Conservation (phyloP, 1,140 invertebrate genomes). For the Drosophila suzukii region DNA sequence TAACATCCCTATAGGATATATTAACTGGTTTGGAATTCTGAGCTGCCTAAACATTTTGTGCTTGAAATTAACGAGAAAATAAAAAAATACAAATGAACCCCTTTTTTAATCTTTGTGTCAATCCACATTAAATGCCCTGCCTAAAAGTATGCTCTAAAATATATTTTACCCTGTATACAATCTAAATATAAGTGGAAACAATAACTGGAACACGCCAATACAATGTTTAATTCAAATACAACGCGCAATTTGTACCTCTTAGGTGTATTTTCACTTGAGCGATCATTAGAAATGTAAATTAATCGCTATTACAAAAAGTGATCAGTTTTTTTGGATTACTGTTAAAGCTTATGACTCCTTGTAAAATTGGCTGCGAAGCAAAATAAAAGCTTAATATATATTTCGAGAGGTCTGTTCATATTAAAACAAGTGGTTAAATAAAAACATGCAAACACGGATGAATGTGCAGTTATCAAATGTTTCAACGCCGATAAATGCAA, state of each 20-base stretch:
- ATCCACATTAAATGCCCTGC: neutral
- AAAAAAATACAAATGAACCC: neutral
- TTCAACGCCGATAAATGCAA: conserved; percentile 1
- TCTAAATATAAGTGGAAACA: no score
- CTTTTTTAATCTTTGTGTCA: no score
- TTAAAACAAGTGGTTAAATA: neutral
- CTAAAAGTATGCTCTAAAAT: neutral
- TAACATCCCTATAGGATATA: neutral
- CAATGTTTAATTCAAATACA: no score
- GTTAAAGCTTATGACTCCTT: no score
- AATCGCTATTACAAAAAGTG: no score
- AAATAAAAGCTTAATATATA: no score
- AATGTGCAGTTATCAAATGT: neutral
- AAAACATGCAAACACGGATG: neutral
- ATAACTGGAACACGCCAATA: no score
- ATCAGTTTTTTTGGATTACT: no score
- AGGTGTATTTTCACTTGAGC: no score
- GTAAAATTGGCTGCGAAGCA: no score
- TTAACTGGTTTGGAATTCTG: neutral
- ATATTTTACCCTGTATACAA: neutral
- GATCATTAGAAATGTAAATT: no score
- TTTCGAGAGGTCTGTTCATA: neutral
- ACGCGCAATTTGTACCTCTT: no score
- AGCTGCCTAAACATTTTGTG: neutral
- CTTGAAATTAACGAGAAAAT: neutral